Evolutionary conservation across 2,797 vertebrate genomes (phyloP).

Genomic region (Caiman crocodilus): DNA sequence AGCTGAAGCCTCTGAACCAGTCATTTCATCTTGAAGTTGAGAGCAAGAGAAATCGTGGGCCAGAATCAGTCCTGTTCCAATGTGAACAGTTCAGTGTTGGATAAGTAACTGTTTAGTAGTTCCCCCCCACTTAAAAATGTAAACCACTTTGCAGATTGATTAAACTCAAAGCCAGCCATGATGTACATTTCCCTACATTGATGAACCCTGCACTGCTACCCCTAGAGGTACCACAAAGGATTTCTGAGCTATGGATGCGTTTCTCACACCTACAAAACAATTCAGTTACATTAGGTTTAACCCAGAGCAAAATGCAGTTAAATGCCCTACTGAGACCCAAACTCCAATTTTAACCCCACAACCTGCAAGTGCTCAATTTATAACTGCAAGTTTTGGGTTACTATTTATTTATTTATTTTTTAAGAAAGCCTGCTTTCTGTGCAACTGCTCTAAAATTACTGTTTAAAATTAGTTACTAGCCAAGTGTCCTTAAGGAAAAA

Average conservation of each 20-base stretch:
- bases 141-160: neutral
- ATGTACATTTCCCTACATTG: neutral
- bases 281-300: neutral
- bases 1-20: slow-evolving; percentile 39
- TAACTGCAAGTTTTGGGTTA: neutral
- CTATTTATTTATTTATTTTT: neutral
- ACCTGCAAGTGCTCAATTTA: neutral
- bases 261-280: neutral
- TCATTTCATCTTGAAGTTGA: neutral
- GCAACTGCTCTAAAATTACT: neutral
- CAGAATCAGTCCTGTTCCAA: neutral
- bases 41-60: neutral
- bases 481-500: neutral
- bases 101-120: neutral
- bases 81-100: neutral
- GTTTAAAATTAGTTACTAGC: neutral
- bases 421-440: neutral
- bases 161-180: neutral
- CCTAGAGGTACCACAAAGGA: neutral
- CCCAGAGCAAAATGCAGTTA: neutral
- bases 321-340: neutral
- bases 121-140: neutral
- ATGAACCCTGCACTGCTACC: neutral
- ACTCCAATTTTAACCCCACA: neutral
- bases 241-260: neutral